Conservation (phyloP, 2,888 invertebrate genomes). For the Alsophila aescularia region DNA sequence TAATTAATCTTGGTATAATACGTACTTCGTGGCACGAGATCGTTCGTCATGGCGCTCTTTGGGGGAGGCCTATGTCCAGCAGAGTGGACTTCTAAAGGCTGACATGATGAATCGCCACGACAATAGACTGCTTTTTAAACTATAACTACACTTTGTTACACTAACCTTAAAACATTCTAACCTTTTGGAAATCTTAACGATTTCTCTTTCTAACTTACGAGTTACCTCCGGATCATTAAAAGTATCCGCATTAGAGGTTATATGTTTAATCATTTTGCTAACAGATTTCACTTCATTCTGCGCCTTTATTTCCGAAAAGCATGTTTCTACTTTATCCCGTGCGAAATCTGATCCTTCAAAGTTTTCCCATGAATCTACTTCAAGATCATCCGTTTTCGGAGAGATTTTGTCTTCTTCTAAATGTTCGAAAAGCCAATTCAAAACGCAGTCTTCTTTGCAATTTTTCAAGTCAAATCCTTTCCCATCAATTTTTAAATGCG, state of each 20-base stretch:
- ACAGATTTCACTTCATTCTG: slow-evolving; percentile 67
- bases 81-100: no score
- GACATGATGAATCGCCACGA: no score
- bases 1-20: no score
- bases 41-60: no score
- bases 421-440: slow-evolving; percentile 68
- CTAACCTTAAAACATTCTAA: slow-evolving; percentile 69
- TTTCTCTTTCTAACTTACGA: slow-evolving; percentile 36
- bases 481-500: slow-evolving; percentile 53
- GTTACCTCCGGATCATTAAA: slow-evolving; percentile 31
- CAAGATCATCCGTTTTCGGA: slow-evolving; percentile 25
- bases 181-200: slow-evolving; percentile 55
- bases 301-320: slow-evolving; percentile 71
- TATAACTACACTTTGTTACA: neutral
- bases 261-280: slow-evolving; percentile 62
- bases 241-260: slow-evolving; percentile 60
- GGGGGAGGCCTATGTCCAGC: no score
- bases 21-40: no score
- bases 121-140: no score
- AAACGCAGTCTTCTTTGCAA: slow-evolving; percentile 61
- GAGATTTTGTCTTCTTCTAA: slow-evolving; percentile 7
- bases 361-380: slow-evolving; percentile 45
- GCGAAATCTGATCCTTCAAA: slow-evolving; percentile 53
- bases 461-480: slow-evolving; percentile 52
- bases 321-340: slow-evolving; percentile 56